Conservation (phyloP, 2,797 vertebrate genomes). For the Limosa lapponica region DNA sequence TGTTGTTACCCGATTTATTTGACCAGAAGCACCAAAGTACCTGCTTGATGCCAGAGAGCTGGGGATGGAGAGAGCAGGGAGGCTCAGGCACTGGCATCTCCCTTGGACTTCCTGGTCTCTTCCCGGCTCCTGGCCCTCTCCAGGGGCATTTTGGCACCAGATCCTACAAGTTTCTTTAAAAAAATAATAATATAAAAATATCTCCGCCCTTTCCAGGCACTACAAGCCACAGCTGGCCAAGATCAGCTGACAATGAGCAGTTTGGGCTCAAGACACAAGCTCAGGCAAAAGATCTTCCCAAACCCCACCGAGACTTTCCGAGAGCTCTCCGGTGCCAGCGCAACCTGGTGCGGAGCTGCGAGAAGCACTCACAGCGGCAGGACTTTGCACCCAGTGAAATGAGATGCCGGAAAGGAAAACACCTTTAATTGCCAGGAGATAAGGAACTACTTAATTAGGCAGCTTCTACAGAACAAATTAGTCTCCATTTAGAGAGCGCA, state of each 20-base stretch:
- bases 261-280: background rate
- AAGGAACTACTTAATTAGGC: background rate
- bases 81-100: background rate
- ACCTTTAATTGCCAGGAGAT: background rate
- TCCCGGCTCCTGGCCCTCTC: background rate
- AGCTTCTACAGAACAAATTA: background rate
- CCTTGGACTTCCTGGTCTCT: rapidly evolving
- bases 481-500: background rate
- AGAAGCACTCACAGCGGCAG: background rate
- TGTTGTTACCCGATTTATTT: rapidly evolving
- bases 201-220: constrained; percentile 25
- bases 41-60: background rate
- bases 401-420: background rate
- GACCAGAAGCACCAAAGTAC: background rate
- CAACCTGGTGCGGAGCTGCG: background rate
- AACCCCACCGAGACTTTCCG: rapidly evolving
- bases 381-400: background rate
- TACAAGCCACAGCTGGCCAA: background rate
- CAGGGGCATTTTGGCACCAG: background rate
- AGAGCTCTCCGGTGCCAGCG: background rate
- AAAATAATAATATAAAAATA: background rate
- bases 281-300: constrained; percentile 7
- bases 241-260: constrained; percentile 25
- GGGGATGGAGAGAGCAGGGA: background rate
- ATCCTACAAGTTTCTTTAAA: background rate